Base-by-base conservation (phyloP, 1,140 invertebrate species). In the Chionoecetes opilio region DNA sequence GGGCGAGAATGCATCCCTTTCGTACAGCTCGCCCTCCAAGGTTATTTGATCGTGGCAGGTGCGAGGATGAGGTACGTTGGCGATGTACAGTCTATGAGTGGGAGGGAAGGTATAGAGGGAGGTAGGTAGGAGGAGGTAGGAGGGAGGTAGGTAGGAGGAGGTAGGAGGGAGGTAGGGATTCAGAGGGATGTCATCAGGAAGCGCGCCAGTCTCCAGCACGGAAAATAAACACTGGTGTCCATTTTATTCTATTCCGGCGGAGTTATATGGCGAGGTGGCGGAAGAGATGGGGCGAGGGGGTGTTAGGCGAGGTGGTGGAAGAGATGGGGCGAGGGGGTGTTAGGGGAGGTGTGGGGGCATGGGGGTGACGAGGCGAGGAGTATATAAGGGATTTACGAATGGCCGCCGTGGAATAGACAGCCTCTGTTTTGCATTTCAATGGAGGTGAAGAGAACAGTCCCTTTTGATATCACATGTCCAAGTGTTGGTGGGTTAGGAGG, bases 341-440 rank as follows among this genome's bases (percentile, higher is more conserved):
- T 5, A 17, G 91, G 11, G 63, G 26, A 37, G 34, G 11, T 53
- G 46, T 11, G 46, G 21, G 34, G 6, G 34, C n/a, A 38, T 35
- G 82, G 35, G n/a, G 35, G 35, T 2, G n/a, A 38, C 2, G 26
- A 17, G 37, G 63, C 21, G 31, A 29, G 75, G 63, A 35, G 91
- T 63, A 35, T n/a, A 75, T 21, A 35, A 26, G 17, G 3, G 32
- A 84, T 82, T 29, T 38, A 92, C 2, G 32, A 46, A n/a, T 35
- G 75, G 91, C 17, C 9, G 8, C 29, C 37, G 89, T 31, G 89
- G 37, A 21, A 32, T 82, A 11, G 5, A 3, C 14, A 26, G 63
- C 21, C 53, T 90, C 41, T 90, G 88, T 90, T 90, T 90, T 63
- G 88, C 38, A 90, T 53, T 90, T 90, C 41, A 85, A n/a, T 82